Base-by-base conservation (phyloP, 2,113 vertebrate species). In the Labeo rohita region DNA sequence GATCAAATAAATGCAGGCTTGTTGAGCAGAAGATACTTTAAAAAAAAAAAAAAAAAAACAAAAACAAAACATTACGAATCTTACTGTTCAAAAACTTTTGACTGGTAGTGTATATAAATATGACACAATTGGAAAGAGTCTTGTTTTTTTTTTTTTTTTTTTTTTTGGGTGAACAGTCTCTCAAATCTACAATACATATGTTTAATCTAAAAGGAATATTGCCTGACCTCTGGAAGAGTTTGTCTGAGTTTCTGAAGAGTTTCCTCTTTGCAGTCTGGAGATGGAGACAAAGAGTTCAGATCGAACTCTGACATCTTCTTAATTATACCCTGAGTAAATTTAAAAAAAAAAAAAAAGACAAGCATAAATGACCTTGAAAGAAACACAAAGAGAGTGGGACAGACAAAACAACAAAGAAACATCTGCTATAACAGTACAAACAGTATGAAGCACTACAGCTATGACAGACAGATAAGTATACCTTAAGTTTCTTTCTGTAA, bases 401-500 rank as follows among this genome's bases (percentile, higher is more conserved):
- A 12, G 23, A 83, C 34, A 80, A 79, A 34, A 47, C 0, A 23
- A 52, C 13, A 50, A 28, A n/a, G 18, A 9, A 45, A 36, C 28
- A 18, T 84, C n/a, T 39, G 34, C 8, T 28, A 63, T 47, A 61
- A 28, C n/a, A 65, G 6, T 54, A 43, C 3, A 1, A 49, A 39
- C 36, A 56, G 12, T 28, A 23, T 68, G 49, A 50, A 77, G 56
- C 9, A 34, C 11, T 70, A n/a, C 5, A 45, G 43, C 15, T 11
- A 39, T 12, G 8, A 36, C 34, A 21, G 45, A 52, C 12, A n/a
- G 28, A 9, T 49, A 50, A 56, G 7, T 4, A 50, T 89, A 95
- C 95, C 92, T 94, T 93, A 83, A 92, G 63, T 87, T 90, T 89
- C 80, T 93, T 90, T 86, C 92, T 87, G 3, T 73, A 89, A 16